Evolutionary conservation across 2,888 invertebrate genomes (phyloP).

Genomic region (Cryptocephalus primarius): DNA sequence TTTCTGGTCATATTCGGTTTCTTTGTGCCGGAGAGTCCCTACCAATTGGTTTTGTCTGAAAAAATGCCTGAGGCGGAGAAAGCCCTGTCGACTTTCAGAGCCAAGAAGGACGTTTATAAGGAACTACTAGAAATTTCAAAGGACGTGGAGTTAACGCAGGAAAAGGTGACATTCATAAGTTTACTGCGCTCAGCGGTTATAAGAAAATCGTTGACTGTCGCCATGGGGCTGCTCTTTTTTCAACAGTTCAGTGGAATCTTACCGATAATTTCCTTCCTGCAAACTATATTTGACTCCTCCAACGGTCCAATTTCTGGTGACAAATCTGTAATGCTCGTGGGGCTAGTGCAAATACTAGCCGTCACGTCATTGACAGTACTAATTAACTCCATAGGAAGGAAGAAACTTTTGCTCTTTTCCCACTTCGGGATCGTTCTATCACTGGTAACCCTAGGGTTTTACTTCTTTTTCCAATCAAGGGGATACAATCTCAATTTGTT

Average conservation of each 20-base stretch:
- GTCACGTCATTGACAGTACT: slow-evolving; percentile 33
- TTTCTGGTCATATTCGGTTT: slow-evolving; percentile 17
- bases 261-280: slow-evolving; percentile 65
- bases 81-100: slow-evolving; percentile 49
- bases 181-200: background rate
- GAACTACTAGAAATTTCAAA: slow-evolving; percentile 13
- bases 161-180: too few relatives aligned
- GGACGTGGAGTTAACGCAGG: too few relatives aligned
- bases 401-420: background rate
- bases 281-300: slow-evolving; percentile 50
- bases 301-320: slow-evolving; percentile 40
- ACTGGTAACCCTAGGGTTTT: background rate
- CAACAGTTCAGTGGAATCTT: slow-evolving; percentile 51
- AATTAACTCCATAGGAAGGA: background rate
- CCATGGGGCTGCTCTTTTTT: slow-evolving; percentile 24
- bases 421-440: background rate
- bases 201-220: slow-evolving; percentile 30
- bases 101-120: slow-evolving; percentile 9
- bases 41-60: slow-evolving; percentile 10
- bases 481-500: slow-evolving; percentile 26
- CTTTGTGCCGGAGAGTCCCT: slow-evolving; percentile 20
- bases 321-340: slow-evolving; percentile 64
- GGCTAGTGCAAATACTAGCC: slow-evolving; percentile 58
- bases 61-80: slow-evolving; percentile 48
- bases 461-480: background rate